Percentiles rank a stretch among this genome's conserved stretches.
These are phyloP conservation scores for Drosophila baimaii DNA, from an alignment of 1,140 invertebrate species.

Conservation along the genomic window DNA sequence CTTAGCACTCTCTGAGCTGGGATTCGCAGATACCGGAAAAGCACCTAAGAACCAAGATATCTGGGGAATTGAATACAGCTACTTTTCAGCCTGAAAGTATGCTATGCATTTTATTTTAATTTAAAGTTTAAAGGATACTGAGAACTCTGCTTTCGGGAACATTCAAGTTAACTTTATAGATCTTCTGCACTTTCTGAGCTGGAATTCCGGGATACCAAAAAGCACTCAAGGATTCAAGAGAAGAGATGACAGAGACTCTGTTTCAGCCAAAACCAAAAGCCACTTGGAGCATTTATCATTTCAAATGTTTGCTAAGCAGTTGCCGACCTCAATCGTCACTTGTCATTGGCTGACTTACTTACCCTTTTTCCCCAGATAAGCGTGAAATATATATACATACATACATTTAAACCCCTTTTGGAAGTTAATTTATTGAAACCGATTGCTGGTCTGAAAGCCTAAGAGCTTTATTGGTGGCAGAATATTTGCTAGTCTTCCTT, in stretches of 20 bases:
- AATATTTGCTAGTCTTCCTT: not conserved
- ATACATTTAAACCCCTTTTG: too few species aligned
- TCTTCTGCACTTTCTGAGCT: not conserved
- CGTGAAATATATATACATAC: not conserved
- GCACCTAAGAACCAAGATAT: too few species aligned
- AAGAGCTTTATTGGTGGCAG: not conserved
- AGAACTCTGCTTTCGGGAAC: too few species aligned
- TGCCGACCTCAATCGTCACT: slow-evolving; percentile 2
- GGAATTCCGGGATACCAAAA: not conserved
- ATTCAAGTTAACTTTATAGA: too few species aligned
- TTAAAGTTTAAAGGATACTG: too few species aligned
- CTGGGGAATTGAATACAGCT: too few species aligned
- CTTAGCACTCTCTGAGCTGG: too few species aligned
- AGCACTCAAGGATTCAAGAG: too few species aligned
- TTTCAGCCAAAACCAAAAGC: not conserved
- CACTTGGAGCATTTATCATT: not conserved
- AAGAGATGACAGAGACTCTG: not conserved
- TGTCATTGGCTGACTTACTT: slow-evolving; percentile 7
- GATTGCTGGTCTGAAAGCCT: not conserved
- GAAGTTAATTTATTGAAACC: not conserved
- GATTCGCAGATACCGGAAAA: too few species aligned
- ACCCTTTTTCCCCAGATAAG: slow-evolving; percentile 7
- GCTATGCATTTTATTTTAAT: too few species aligned
- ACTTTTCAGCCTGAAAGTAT: too few species aligned
- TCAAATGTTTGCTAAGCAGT: not conserved